Percentiles rank a stretch among this genome's conserved stretches.
phyloP scores from a whole-genome alignment of 2,888 invertebrate genomes.

The Drosophila leonis region DNA sequence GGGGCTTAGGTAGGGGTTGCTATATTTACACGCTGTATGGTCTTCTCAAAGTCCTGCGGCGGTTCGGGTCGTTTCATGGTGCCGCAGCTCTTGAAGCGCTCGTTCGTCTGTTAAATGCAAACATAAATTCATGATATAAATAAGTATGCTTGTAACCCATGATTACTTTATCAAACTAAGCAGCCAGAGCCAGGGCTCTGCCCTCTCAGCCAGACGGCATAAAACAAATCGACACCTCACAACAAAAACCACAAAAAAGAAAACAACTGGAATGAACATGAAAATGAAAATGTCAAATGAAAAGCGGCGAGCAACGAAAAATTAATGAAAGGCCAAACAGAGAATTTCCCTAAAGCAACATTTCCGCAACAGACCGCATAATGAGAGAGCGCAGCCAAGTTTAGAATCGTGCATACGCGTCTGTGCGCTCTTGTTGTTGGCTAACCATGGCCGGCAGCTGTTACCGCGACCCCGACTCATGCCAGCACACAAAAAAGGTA shows the following conservation, averaged over 20 bases:
- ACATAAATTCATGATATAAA: conserved; percentile 44
- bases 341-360: conserved; percentile 77
- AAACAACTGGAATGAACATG: conserved; percentile 25
- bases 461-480: conserved; percentile 28
- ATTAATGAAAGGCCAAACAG: conserved; percentile 72
- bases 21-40: conserved; percentile 85
- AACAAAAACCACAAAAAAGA: conserved; percentile 49
- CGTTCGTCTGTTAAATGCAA: conserved; percentile 77
- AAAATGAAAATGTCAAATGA: conserved; percentile 70
- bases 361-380: conserved; percentile 84
- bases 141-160: conserved; percentile 28
- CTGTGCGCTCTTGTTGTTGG: conserved; percentile 55
- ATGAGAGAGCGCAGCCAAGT: conserved; percentile 75
- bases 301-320: conserved; percentile 60
- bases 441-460: conserved; percentile 43
- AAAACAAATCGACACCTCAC: conserved; percentile 71
- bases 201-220: conserved; percentile 38
- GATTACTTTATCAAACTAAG: conserved; percentile 73
- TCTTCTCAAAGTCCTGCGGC: conserved; percentile 85
- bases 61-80: conserved; percentile 85
- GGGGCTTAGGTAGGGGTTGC: not conserved
- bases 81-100: conserved; percentile 83
- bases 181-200: conserved; percentile 31
- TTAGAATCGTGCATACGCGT: conserved; percentile 65
- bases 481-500: conserved; percentile 62